A percentile compares a stretch with the other conserved stretches of the same genome.
These are phyloP conservation scores for Sinhomidia bicolor DNA, from an alignment of 2,888 invertebrate species.

Conservation along the genomic window DNA sequence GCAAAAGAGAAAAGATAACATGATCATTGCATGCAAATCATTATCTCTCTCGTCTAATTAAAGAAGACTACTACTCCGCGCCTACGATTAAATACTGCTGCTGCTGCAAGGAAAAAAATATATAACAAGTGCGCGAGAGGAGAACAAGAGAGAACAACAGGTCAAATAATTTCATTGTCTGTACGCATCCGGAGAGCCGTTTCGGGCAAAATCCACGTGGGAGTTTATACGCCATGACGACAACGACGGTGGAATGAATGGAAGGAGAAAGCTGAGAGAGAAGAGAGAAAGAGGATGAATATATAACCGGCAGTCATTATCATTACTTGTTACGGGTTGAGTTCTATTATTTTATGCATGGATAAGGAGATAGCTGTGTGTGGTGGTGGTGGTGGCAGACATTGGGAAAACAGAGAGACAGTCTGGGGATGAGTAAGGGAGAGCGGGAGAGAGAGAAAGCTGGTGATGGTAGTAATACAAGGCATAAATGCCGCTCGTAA, in stretches of 20 bases:
- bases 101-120: constrained; percentile 27
- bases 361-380: constrained; percentile 26
- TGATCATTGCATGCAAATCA: constrained; percentile 62
- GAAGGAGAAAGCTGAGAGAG: constrained; percentile 32
- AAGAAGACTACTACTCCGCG: too few relatives aligned
- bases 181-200: constrained; percentile 9
- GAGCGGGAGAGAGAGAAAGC: not conserved
- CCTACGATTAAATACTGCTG: too few relatives aligned
- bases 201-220: constrained; percentile 43
- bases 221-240: constrained; percentile 25
- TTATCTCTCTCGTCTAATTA: constrained; percentile 66
- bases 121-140: not conserved
- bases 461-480: not conserved
- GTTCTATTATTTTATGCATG: constrained; percentile 30
- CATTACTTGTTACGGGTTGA: constrained; percentile 42
- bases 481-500: not conserved
- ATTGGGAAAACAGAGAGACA: not conserved
- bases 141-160: constrained; percentile 63
- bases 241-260: not conserved
- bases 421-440: too few relatives aligned
- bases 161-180: constrained; percentile 62
- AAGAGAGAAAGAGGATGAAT: too few relatives aligned
- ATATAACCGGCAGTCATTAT: constrained; percentile 63
- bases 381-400: too few relatives aligned
- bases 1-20: constrained; percentile 26